phyloP scores from a whole-genome alignment of 2,113 vertebrate species.

The Platysteira castanea region DNA sequence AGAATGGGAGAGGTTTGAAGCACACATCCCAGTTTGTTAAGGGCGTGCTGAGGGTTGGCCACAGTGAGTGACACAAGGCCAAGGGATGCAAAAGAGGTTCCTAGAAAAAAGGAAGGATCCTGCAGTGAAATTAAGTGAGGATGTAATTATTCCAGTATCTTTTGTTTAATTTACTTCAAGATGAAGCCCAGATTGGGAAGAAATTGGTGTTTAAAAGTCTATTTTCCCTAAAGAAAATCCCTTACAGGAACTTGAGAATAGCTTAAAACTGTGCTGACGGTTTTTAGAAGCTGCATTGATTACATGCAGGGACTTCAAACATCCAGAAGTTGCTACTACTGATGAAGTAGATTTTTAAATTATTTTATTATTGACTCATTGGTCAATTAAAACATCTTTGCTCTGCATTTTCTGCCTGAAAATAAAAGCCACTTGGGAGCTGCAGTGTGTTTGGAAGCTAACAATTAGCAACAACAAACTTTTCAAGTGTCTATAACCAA shows the following conservation, averaged over 20 bases:
- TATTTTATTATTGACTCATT: neutral
- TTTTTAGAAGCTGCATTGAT: neutral
- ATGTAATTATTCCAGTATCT: neutral
- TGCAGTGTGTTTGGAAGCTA: neutral
- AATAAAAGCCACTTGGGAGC: neutral
- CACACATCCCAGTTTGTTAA: fast-evolving
- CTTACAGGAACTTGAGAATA: neutral
- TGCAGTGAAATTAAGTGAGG: neutral
- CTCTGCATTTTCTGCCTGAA: neutral
- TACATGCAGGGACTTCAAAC: neutral
- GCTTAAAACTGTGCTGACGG: neutral
- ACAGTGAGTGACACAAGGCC: neutral
- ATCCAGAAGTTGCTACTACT: neutral
- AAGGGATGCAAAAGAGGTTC: neutral
- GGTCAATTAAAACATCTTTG: neutral
- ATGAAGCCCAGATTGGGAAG: neutral
- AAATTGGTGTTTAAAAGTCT: neutral
- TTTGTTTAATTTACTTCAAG: neutral
- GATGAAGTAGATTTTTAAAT: neutral
- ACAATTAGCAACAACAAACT: neutral
- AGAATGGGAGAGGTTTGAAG: neutral
- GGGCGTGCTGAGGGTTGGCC: too few species aligned
- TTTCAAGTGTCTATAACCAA: neutral
- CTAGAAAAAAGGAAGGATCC: neutral
- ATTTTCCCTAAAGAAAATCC: neutral